phyloP scores from a whole-genome alignment of 2,888 invertebrate species.

The Erynnis tages region DNA sequence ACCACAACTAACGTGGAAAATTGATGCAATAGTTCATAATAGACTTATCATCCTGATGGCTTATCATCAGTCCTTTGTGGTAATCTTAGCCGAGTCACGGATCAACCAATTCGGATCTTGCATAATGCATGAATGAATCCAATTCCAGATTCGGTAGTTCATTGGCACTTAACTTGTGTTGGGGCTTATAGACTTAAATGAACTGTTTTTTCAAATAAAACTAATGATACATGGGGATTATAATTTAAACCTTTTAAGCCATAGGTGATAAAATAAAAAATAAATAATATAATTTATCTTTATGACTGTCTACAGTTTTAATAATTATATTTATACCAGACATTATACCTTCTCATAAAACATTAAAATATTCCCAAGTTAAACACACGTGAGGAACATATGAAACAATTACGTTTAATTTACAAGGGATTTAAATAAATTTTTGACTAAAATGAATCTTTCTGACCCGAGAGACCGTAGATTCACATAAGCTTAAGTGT shows the following conservation, averaged over 20 bases:
- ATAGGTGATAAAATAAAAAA: background rate
- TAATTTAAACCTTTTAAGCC: background rate
- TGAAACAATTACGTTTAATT: slow-evolving; percentile 25
- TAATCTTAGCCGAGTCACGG: slow-evolving; percentile 5
- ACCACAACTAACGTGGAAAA: too few relatives aligned
- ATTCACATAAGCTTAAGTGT: slow-evolving; percentile 22
- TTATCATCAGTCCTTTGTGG: too few relatives aligned
- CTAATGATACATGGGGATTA: too few relatives aligned
- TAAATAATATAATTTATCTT: too few relatives aligned
- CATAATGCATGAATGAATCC: slow-evolving; percentile 15
- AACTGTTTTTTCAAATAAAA: background rate
- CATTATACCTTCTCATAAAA: slow-evolving; percentile 17
- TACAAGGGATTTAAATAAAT: slow-evolving; percentile 24
- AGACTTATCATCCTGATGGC: too few relatives aligned
- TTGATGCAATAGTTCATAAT: too few relatives aligned
- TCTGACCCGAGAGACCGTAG: slow-evolving; percentile 19
- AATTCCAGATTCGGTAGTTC: slow-evolving; percentile 9
- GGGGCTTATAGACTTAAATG: background rate
- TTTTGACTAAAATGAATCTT: slow-evolving; percentile 28
- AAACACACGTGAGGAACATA: slow-evolving; percentile 10
- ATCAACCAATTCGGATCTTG: slow-evolving; percentile 16
- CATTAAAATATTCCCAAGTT: slow-evolving; percentile 3
- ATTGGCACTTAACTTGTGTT: background rate
- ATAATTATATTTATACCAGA: background rate
- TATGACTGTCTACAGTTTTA: too few relatives aligned